Evolutionary conservation across 2,888 invertebrate genomes (phyloP).

Genomic region (Drosophila parthenogenetica): DNA sequence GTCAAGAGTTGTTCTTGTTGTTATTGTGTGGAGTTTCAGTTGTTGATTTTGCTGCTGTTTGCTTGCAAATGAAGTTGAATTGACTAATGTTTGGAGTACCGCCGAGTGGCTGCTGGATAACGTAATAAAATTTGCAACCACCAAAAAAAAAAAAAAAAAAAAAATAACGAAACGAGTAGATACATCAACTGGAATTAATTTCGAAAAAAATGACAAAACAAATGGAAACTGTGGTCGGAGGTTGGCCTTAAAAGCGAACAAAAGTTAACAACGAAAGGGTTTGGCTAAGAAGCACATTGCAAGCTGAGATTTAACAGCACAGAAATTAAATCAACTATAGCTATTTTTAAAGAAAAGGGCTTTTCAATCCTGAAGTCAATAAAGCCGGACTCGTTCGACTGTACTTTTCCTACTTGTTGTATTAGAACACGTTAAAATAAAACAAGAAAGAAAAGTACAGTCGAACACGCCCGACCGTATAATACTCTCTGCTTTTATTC

Average conservation of each 20-base stretch:
- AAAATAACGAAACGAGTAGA: constrained; percentile 27
- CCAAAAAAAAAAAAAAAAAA: constrained; percentile 41
- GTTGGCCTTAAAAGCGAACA: constrained; percentile 9
- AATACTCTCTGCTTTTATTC: no score
- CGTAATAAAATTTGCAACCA: constrained; percentile 71
- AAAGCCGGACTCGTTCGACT: no score
- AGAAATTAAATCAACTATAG: constrained; percentile 11
- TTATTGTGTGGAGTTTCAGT: constrained; percentile 38
- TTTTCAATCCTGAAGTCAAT: neutral
- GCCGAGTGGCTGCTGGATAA: neutral
- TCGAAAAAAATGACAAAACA: constrained; percentile 55
- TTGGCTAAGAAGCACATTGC: constrained; percentile 31
- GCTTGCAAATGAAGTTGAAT: constrained; percentile 53
- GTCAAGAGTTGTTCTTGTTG: constrained; percentile 64
- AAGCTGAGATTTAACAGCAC: neutral
- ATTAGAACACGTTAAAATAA: no score
- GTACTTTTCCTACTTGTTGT: no score
- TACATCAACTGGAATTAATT: constrained; percentile 70
- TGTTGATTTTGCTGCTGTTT: constrained; percentile 23
- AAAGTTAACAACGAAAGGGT: constrained; percentile 56
- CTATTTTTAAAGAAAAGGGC: constrained; percentile 11
- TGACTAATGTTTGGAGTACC: constrained; percentile 14
- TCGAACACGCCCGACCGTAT: no score
- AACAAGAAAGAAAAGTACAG: no score
- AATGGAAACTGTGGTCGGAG: neutral